These are phyloP conservation scores for Catonia carolina DNA, from an alignment of 2,888 invertebrate genomes.

Conservation along the genomic window DNA sequence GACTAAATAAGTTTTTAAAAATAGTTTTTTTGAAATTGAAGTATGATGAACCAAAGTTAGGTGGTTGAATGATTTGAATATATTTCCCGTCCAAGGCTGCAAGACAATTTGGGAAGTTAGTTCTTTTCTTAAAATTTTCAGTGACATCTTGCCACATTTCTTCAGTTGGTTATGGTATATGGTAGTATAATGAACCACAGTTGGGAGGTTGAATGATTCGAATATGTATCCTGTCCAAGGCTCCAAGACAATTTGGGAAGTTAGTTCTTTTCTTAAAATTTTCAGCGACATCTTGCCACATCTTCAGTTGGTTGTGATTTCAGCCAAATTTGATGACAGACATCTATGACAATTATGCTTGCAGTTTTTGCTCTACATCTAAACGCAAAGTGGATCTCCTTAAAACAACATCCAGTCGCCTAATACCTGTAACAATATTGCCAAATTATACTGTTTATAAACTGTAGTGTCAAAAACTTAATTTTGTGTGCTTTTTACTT, in stretches of 20 bases:
- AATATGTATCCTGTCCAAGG: slow-evolving; percentile 9
- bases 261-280: slow-evolving; percentile 7
- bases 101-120: slow-evolving; percentile 14
- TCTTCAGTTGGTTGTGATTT: background rate
- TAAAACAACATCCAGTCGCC: slow-evolving; percentile 5
- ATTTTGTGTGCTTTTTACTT: background rate
- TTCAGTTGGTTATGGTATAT: background rate
- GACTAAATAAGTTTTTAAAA: no score
- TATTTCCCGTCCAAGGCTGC: slow-evolving; percentile 10
- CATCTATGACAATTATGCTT: slow-evolving; percentile 6
- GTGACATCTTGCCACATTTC: background rate
- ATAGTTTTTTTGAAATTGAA: background rate
- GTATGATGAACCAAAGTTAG: background rate
- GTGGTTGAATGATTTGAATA: background rate
- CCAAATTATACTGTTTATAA: background rate
- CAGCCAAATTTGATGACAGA: slow-evolving; percentile 4
- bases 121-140: slow-evolving; percentile 1
- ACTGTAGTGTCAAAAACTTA: background rate
- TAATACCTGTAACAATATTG: slow-evolving; percentile 4
- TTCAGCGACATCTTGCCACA: background rate
- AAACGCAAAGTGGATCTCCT: background rate
- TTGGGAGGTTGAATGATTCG: background rate
- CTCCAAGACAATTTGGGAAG: slow-evolving; percentile 14
- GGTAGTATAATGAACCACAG: no score
- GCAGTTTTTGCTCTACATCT: background rate